Evolutionary conservation across 2,797 vertebrate species (phyloP).

Genomic region (Paedocypris micromegethes): DNA sequence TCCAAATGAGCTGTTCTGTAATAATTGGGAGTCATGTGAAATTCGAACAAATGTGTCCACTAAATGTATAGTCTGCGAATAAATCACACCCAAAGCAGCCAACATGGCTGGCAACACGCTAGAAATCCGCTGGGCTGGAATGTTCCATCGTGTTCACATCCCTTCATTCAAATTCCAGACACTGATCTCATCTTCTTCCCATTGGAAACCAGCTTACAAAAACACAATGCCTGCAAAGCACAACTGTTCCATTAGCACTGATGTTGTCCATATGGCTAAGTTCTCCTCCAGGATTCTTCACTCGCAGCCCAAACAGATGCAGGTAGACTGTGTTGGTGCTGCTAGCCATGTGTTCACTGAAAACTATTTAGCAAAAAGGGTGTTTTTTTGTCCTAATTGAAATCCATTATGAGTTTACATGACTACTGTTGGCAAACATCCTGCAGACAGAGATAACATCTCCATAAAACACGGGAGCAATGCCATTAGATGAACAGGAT

Average conservation of each 20-base stretch:
- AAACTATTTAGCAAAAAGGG: slow-evolving; percentile 26
- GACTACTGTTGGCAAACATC: slow-evolving; percentile 19
- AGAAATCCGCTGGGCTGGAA: background rate
- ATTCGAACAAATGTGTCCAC: background rate
- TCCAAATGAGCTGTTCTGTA: background rate
- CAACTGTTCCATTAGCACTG: slow-evolving; percentile 40
- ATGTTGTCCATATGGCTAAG: slow-evolving; percentile 41
- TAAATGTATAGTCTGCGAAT: slow-evolving; percentile 11
- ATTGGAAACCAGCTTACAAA: slow-evolving; percentile 30
- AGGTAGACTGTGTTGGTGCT: slow-evolving; percentile 25
- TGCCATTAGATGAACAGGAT: slow-evolving; percentile 9
- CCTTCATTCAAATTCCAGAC: slow-evolving; percentile 1
- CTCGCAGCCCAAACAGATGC: slow-evolving; percentile 40
- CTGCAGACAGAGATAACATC: slow-evolving; percentile 10
- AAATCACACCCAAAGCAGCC: background rate
- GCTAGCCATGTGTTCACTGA: slow-evolving; percentile 21
- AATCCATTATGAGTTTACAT: slow-evolving; percentile 33
- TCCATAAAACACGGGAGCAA: slow-evolving; percentile 15
- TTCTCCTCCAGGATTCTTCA: slow-evolving; percentile 30
- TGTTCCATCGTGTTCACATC: slow-evolving; percentile 10
- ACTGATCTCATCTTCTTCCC: slow-evolving; percentile 3
- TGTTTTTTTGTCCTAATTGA: slow-evolving; percentile 5
- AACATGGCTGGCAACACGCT: background rate
- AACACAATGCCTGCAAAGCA: slow-evolving; percentile 20
- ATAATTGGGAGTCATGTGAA: background rate